These are phyloP conservation scores for Drosophila recens DNA, from an alignment of 2,888 invertebrate genomes.

Conservation along the genomic window DNA sequence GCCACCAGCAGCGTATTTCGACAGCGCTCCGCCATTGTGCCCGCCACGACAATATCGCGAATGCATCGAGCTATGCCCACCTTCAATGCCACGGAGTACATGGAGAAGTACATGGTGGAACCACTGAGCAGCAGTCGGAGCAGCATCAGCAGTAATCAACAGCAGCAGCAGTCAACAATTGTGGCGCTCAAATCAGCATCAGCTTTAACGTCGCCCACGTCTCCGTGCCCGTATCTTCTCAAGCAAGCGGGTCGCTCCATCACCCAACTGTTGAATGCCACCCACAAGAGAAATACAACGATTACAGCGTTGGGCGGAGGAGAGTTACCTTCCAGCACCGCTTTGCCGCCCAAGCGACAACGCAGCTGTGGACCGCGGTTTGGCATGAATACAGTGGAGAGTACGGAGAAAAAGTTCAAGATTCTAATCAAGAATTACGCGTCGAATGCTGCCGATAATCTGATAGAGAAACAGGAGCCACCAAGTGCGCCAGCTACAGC, in stretches of 20 bases:
- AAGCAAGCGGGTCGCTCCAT: conserved; percentile 75
- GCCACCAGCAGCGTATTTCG: conserved; percentile 70
- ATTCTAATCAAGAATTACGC: conserved; percentile 74
- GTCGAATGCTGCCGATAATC: conserved; percentile 37
- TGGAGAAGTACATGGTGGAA: conserved; percentile 78
- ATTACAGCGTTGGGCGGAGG: conserved; percentile 13
- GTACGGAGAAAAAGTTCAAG: conserved; percentile 64
- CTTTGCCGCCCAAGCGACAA: conserved; percentile 69
- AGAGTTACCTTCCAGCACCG: conserved; percentile 31
- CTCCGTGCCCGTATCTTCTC: conserved; percentile 63
- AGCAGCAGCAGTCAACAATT: not conserved
- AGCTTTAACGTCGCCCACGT: conserved; percentile 17
- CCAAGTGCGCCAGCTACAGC: conserved; percentile 47
- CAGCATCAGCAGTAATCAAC: conserved; percentile 60
- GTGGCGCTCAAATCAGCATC: conserved; percentile 36
- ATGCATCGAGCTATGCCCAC: conserved; percentile 83
- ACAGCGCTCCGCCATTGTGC: conserved; percentile 65
- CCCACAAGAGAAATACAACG: conserved; percentile 55
- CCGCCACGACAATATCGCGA: conserved; percentile 68
- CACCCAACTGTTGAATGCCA: conserved; percentile 63
- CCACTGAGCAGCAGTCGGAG: conserved; percentile 72
- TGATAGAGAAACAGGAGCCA: conserved; percentile 47
- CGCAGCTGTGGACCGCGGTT: conserved; percentile 82
- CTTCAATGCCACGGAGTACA: conserved; percentile 83
- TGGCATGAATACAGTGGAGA: conserved; percentile 41